Conservation (phyloP, 2,113 vertebrate genomes). For the Dipodomys stephensi region DNA sequence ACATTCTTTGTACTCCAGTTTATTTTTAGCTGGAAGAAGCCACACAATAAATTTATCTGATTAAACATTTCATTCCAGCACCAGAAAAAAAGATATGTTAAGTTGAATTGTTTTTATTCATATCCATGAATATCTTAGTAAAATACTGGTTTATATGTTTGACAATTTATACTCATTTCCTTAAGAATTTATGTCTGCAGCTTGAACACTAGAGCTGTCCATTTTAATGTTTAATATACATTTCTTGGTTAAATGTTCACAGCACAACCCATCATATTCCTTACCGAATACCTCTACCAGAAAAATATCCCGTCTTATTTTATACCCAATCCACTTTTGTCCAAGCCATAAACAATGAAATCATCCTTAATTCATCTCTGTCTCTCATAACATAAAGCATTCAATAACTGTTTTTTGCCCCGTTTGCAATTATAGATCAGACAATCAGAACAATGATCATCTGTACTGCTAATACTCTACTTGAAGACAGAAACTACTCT, state of each 20-base stretch:
- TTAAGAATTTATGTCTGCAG: background rate
- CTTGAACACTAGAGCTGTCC: background rate
- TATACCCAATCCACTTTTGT: background rate
- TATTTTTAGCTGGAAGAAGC: background rate
- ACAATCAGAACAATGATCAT: background rate
- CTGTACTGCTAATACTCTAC: background rate
- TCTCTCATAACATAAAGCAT: background rate
- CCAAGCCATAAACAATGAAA: background rate
- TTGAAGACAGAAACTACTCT: background rate
- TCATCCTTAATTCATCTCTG: background rate
- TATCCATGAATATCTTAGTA: conserved; percentile 2
- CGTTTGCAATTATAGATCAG: background rate
- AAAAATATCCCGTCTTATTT: background rate
- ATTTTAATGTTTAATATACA: background rate
- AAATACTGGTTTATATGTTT: background rate
- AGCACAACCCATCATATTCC: background rate
- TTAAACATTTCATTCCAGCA: background rate
- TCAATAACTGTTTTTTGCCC: background rate
- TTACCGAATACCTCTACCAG: background rate
- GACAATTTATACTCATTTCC: background rate
- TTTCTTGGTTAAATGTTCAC: background rate
- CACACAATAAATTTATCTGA: background rate
- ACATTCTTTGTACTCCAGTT: background rate
- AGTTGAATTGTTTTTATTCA: conserved; percentile 16
- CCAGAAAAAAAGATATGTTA: background rate